Evolutionary conservation across 2,888 invertebrate genomes (phyloP), one percentile per base, ranked within the genome.

Genomic region (Drosophila limbata): DNA sequence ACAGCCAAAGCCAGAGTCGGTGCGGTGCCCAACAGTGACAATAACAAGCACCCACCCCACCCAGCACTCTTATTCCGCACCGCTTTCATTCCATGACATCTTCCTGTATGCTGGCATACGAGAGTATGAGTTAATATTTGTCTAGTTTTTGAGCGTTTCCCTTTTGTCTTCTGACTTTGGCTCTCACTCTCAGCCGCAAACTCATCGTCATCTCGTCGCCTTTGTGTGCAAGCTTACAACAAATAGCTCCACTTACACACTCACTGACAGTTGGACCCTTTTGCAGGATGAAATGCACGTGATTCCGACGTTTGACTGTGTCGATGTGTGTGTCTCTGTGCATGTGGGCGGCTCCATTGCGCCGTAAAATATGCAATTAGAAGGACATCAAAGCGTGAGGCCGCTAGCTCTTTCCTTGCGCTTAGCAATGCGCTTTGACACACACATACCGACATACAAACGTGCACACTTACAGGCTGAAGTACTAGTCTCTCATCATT

Each of bases 361-460:
- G 77, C 86, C 84, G 81, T 86, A 88, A 86, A 88, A 86, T 86
- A 86, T 86, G 85, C 85, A 88, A 86, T 86, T 85, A 85, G 85
- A 85, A 84, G 79, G 71, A 88, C 88, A 86, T 86, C 86, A 86
- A 88, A 86, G 86, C 78, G 53, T 35, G 48, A 42, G 48, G 61
- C 75, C 75, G 75, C 69, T 52, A 68, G 68, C 69, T 40, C 51
- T 72, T 55, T 56, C 44, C 62, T 64, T 63, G 60, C 37, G 60
- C 74, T 77, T 69, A 77, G 65, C 73, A 72, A 81, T 81, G 79
- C 81, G 73, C 81, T 81, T 81, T 81, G 79, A 21, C 31, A 64
- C 57, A 69, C 67, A 48, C 74, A 56, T 31, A 52, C 35, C 55
- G 45, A 40, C 19, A 17, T 13, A 28, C 33, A 33, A 10, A 47